Evolutionary conservation across 2,113 vertebrate species (phyloP), one percentile per base, ranked within the genome.

Genomic region (Hippoglossus stenolepis): DNA sequence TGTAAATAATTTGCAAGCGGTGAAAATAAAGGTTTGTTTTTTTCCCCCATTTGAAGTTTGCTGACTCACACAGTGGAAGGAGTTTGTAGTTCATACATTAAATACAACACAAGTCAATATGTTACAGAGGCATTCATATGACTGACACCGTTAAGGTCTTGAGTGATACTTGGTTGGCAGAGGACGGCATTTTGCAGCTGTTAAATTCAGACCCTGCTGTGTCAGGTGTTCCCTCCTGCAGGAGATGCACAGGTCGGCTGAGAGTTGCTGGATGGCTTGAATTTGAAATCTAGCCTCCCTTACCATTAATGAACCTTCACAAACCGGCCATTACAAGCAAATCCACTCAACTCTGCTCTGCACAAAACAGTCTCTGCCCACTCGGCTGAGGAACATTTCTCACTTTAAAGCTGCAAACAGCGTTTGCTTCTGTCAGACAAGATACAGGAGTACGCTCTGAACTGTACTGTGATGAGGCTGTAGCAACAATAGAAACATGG

Each of bases 171-270:
- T 40, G 9, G 20, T 51, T 1, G 17, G 47, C 57, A 68, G 77
- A 73, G 79, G 72, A 81, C 43, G 72, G 66, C 23, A 49, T 69
- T 68, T n/a, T 68, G 38, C 70, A 63, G 63, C 65, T 73, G 49
- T 47, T 54, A 20, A 47, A 17, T 7, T 70, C 28, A 61, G 31
- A 69, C 58, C 65, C 47, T 67, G 64, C 64, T 26, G 45, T 23
- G 28, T 6, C 31, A 6, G 1, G 31, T 31, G 31, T 8, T 51
- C 49, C 18, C 49, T 51, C 18, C 49, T 51, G 49, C 49, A 3
- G 49, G 18, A 51, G 49, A 51, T 17, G 49, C 49, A 45, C 49
- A 51, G 15, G 15, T 18, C 7, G 18, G 49, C 15, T 20, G 49
- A 51, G 49, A 20, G 18, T 51, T 51, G 49, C 45, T 13, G 49